Percentiles rank a stretch among this genome's conserved stretches.
Evolutionary conservation across 2,797 vertebrate species (phyloP).

Genomic region (Vultur gryphus): DNA sequence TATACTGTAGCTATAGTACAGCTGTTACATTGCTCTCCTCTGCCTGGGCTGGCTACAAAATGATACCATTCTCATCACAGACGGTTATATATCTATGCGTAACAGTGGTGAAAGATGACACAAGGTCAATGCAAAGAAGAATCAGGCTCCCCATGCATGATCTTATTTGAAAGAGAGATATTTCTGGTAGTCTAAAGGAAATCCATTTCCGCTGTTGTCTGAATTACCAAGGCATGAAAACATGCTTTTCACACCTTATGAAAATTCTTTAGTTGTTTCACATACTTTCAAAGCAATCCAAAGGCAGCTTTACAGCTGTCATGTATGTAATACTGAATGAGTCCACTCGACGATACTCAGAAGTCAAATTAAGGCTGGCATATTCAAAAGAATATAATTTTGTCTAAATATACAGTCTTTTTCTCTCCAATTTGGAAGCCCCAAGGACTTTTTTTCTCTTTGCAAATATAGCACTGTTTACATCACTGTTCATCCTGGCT

Average conservation of each 20-base stretch:
- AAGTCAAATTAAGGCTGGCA: background rate
- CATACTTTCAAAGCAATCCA: background rate
- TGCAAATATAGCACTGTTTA: background rate
- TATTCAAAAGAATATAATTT: background rate
- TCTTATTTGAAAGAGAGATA: background rate
- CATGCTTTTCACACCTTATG: background rate
- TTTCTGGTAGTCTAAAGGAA: background rate
- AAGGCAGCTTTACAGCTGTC: background rate
- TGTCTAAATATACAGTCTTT: background rate
- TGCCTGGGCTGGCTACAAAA: background rate
- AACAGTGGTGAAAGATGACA: background rate
- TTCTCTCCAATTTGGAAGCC: background rate
- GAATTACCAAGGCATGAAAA: background rate
- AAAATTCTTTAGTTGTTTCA: background rate
- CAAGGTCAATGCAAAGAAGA: background rate
- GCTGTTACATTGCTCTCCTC: background rate
- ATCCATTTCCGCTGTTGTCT: slow-evolving; percentile 4
- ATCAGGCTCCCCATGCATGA: background rate
- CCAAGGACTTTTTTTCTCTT: background rate
- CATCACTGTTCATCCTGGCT: background rate
- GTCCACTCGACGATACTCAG: fast-evolving
- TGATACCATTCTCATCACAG: background rate
- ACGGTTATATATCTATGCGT: fast-evolving
- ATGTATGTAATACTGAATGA: background rate
- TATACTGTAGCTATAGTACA: background rate